These are phyloP conservation scores for Solenodon paradoxus DNA, from an alignment of 2,113 vertebrate species.

Conservation along the genomic window DNA sequence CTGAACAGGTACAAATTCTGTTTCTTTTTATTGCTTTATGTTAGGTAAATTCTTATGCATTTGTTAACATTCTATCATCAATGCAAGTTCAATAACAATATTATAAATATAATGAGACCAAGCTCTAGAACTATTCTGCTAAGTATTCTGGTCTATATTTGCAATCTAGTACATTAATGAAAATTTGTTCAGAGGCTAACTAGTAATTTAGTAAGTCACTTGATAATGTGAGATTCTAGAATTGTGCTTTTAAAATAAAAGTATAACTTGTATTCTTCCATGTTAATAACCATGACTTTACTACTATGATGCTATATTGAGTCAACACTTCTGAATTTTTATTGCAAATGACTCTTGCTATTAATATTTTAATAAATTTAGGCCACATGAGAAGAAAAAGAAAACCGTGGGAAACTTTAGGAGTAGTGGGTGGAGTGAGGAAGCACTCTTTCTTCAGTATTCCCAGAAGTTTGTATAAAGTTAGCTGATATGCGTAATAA, in stretches of 20 bases:
- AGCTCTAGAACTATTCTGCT: not conserved
- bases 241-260: not conserved
- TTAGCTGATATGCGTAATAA: slow-evolving; percentile 16
- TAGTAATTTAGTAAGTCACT: not conserved
- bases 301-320: not conserved
- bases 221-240: not conserved
- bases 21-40: not conserved
- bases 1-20: no score
- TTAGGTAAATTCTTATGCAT: not conserved
- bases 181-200: not conserved
- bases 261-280: not conserved
- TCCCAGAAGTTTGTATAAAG: slow-evolving; percentile 74
- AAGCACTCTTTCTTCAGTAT: slow-evolving; percentile 66
- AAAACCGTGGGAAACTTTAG: slow-evolving; percentile 78
- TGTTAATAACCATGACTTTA: slow-evolving; percentile 21
- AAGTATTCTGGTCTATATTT: not conserved
- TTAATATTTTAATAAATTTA: slow-evolving; percentile 40
- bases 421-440: not conserved
- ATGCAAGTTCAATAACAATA: not conserved
- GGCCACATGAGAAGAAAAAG: not conserved
- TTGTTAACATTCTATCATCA: not conserved
- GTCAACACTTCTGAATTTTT: slow-evolving; percentile 38
- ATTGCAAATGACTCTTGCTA: slow-evolving; percentile 21
- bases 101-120: not conserved
- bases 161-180: not conserved